Percentiles rank a stretch among this genome's conserved stretches.
Evolutionary conservation across 2,888 invertebrate genomes (phyloP).

Genomic region (Parnassius apollo): DNA sequence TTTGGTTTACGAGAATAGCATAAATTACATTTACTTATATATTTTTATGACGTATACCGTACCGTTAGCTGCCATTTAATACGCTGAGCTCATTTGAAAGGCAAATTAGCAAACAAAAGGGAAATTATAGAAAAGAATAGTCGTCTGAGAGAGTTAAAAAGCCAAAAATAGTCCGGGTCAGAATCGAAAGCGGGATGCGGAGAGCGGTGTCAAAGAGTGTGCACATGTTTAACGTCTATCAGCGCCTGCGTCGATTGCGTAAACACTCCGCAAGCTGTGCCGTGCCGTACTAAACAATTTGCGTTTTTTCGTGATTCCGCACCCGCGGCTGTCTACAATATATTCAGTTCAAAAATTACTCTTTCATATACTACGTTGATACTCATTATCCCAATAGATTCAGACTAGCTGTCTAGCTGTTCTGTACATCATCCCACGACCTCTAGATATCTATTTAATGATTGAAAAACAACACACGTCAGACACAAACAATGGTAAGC

Average conservation of each 20-base stretch:
- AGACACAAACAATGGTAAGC: conserved; percentile 31
- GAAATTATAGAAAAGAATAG: conserved; percentile 42
- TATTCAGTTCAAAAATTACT: not conserved
- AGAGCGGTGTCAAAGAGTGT: conserved; percentile 68
- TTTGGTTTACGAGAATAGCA: not conserved
- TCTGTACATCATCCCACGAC: not conserved
- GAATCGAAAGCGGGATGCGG: conserved; percentile 46
- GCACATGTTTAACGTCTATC: conserved; percentile 66
- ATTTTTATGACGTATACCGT: conserved; percentile 15
- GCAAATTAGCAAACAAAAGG: conserved; percentile 33
- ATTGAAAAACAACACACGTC: conserved; percentile 16
- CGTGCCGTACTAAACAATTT: conserved; percentile 49
- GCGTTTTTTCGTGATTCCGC: conserved; percentile 61
- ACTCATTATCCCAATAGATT: not conserved
- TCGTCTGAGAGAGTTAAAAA: conserved; percentile 35
- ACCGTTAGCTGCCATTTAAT: conserved; percentile 19
- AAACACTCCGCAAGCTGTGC: conserved; percentile 54
- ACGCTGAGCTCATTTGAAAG: conserved; percentile 20
- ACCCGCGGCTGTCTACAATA: conserved; percentile 25
- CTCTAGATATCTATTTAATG: conserved; percentile 15
- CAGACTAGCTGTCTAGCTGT: not conserved
- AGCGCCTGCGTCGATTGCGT: conserved; percentile 60
- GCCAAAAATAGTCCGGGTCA: conserved; percentile 58
- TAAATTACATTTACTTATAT: conserved; percentile 12
- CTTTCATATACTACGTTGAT: not conserved